Conservation (phyloP, 2,113 vertebrate genomes). For the Peucedramus taeniatus region DNA sequence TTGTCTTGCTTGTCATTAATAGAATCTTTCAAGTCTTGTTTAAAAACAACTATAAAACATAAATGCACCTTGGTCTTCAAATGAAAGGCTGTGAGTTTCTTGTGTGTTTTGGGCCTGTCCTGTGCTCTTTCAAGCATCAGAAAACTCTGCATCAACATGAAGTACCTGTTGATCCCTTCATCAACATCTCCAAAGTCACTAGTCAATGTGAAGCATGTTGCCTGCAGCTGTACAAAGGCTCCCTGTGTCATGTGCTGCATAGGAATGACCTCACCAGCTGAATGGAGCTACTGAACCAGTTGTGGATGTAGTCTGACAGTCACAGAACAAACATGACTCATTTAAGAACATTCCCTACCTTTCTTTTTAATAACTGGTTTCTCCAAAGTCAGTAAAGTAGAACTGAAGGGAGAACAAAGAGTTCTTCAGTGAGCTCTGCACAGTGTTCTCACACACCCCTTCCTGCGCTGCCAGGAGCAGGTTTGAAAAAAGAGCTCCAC, state of each 20-base stretch:
- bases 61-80: not conserved
- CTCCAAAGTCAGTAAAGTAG: conserved; percentile 25
- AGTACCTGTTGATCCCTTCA: not conserved
- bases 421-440: not conserved
- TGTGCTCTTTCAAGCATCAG: not conserved
- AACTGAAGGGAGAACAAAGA: not conserved
- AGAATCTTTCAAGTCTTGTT: not conserved
- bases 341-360: conserved; percentile 38
- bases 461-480: not conserved
- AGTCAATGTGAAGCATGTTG: not conserved
- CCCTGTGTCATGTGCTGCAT: not conserved
- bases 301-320: conserved; percentile 6
- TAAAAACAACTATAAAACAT: not conserved
- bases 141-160: not conserved
- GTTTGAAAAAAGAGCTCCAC: not conserved
- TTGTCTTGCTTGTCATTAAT: not conserved
- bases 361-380: conserved; percentile 39
- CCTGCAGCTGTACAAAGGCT: conserved; percentile 25
- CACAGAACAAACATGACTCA: conserved; percentile 48
- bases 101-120: not conserved
- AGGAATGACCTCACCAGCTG: conserved; percentile 3
- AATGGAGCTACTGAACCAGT: conserved; percentile 43
- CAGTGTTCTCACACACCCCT: not conserved
- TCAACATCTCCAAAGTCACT: not conserved
- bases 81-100: not conserved